Evolutionary conservation across 2,888 invertebrate species (phyloP).

Genomic region (Saturnia japonica): DNA sequence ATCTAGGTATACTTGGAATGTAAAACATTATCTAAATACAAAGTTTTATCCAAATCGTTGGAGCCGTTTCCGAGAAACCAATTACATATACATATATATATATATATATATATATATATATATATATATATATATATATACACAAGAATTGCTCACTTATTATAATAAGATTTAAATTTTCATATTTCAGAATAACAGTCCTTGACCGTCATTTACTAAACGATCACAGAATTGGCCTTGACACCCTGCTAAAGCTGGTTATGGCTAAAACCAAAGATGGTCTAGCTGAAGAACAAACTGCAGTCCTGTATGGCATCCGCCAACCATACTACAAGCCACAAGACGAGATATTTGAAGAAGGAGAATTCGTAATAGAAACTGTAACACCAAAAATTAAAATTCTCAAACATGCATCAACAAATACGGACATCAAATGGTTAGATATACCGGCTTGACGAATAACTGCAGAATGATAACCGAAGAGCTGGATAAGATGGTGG

Average conservation of each 20-base stretch:
- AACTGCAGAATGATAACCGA: slow-evolving; percentile 50
- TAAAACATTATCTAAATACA: too few relatives aligned
- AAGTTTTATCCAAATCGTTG: too few relatives aligned
- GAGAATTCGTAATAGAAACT: slow-evolving; percentile 68
- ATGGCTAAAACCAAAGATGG: slow-evolving; percentile 72
- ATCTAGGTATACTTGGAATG: too few relatives aligned
- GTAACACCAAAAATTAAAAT: slow-evolving; percentile 65
- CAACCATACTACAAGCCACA: slow-evolving; percentile 60
- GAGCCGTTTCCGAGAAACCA: too few relatives aligned
- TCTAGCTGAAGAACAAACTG: slow-evolving; percentile 43
- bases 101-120: too few relatives aligned
- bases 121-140: too few relatives aligned
- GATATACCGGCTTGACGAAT: slow-evolving; percentile 52
- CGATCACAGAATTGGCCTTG: slow-evolving; percentile 68
- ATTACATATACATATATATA: too few relatives aligned
- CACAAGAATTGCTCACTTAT: too few relatives aligned
- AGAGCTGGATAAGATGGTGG: slow-evolving; percentile 56
- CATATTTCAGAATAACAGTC: slow-evolving; percentile 62
- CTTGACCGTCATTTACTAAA: slow-evolving; percentile 69
- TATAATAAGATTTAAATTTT: too few relatives aligned
- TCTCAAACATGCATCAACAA: slow-evolving; percentile 58
- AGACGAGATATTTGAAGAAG: slow-evolving; percentile 58
- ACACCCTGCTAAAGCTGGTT: slow-evolving; percentile 65
- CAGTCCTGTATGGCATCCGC: slow-evolving; percentile 40
- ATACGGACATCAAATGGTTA: slow-evolving; percentile 57